Evolutionary conservation across 2,888 invertebrate species (phyloP).

Genomic region (Campopleginae sp.): DNA sequence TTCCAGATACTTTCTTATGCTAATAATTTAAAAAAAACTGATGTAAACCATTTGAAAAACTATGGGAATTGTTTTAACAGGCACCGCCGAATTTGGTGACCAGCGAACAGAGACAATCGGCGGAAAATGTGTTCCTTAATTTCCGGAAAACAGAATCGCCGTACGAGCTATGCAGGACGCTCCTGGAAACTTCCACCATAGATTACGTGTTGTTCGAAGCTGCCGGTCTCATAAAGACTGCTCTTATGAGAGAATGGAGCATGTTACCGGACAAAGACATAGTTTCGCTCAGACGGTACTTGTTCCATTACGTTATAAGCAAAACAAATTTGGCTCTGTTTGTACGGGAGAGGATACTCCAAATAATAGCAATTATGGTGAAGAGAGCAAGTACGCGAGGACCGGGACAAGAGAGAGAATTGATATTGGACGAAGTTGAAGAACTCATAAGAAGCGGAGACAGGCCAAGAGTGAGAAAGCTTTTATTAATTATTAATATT

Average conservation of each 20-base stretch:
- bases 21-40: neutral
- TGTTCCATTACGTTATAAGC: constrained; percentile 91
- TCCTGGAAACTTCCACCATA: constrained; percentile 89
- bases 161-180: constrained; percentile 91
- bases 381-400: constrained; percentile 93
- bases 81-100: constrained; percentile 92
- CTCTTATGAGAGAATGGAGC: constrained; percentile 94
- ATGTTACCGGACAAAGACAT: constrained; percentile 89
- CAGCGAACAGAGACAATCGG: constrained; percentile 91
- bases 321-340: constrained; percentile 89
- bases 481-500: neutral
- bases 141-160: constrained; percentile 93
- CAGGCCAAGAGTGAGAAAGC: constrained; percentile 86
- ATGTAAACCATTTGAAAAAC: neutral
- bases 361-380: constrained; percentile 94
- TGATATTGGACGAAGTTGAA: constrained; percentile 90
- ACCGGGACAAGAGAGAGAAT: constrained; percentile 88
- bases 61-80: constrained; percentile 84
- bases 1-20: neutral
- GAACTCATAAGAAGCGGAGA: constrained; percentile 90
- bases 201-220: constrained; percentile 96
- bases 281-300: constrained; percentile 90
- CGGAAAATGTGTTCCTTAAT: constrained; percentile 92
- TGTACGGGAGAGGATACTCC: constrained; percentile 89
- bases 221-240: constrained; percentile 92